A percentile compares a stretch with the other conserved stretches of the same genome.
Evolutionary conservation across 2,888 invertebrate genomes (phyloP).

Genomic region (Cheilosia vernalis): DNA sequence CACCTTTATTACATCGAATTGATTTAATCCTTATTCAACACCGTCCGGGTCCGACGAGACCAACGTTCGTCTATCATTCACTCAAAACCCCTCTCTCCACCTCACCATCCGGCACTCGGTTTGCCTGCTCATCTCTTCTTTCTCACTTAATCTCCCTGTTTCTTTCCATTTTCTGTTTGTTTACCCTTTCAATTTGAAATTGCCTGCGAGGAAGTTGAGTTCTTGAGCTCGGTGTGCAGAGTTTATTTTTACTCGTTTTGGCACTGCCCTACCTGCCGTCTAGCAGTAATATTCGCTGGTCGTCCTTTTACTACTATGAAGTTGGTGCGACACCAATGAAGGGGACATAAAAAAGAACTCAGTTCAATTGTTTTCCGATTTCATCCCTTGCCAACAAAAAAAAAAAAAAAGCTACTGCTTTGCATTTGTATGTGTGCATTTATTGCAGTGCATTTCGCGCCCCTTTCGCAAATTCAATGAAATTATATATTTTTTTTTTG

Average conservation of each 20-base stretch:
- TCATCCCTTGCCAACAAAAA: constrained; percentile 60
- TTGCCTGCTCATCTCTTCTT: constrained; percentile 17
- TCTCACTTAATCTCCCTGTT: constrained; percentile 30
- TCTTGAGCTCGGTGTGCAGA: constrained; percentile 27
- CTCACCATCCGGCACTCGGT: constrained; percentile 10
- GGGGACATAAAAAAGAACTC: constrained; percentile 40
- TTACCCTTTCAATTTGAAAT: constrained; percentile 67
- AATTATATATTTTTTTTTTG: constrained; percentile 33
- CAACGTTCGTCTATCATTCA: constrained; percentile 56
- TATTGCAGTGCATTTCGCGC: constrained; percentile 55
- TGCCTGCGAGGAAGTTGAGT: constrained; percentile 63
- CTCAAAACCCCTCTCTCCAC: constrained; percentile 36
- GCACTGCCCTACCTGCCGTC: constrained; percentile 42
- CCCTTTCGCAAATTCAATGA: constrained; percentile 59
- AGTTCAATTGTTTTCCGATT: constrained; percentile 62
- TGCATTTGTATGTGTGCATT: constrained; percentile 17
- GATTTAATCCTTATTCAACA: constrained; percentile 72
- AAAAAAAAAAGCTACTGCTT: constrained; percentile 10
- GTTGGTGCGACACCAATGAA: constrained; percentile 28
- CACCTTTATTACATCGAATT: constrained; percentile 65
- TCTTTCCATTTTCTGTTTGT: constrained; percentile 46
- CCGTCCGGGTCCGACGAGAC: constrained; percentile 46
- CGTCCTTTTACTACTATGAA: constrained; percentile 41
- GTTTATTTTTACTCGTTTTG: constrained; percentile 55
- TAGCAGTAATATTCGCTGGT: constrained; percentile 28